phyloP scores from a whole-genome alignment of 2,888 invertebrate genomes.

The Xiphydria camelus region DNA sequence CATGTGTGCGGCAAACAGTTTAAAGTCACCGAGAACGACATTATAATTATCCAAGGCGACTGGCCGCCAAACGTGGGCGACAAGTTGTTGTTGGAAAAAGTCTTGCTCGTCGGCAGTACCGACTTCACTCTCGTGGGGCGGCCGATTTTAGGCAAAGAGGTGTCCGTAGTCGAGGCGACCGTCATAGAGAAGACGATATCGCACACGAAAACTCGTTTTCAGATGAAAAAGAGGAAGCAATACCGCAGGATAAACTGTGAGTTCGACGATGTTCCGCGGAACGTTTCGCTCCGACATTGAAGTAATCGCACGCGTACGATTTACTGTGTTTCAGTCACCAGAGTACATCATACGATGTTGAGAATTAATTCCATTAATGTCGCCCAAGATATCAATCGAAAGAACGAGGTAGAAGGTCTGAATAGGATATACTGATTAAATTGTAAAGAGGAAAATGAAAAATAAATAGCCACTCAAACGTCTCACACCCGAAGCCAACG shows the following conservation, averaged over 20 bases:
- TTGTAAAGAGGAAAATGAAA: neutral
- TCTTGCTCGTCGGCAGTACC: conserved; percentile 74
- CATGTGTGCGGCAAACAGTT: conserved; percentile 82
- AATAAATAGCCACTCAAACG: too few species aligned
- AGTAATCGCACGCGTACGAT: too few species aligned
- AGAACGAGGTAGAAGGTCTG: conserved; percentile 55
- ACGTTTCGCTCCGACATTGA: too few species aligned
- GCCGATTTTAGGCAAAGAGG: conserved; percentile 74
- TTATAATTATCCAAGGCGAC: conserved; percentile 78
- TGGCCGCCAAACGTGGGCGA: conserved; percentile 85
- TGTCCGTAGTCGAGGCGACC: conserved; percentile 78
- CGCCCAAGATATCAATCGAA: conserved; percentile 62
- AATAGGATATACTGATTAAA: conserved; percentile 46
- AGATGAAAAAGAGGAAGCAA: conserved; percentile 77
- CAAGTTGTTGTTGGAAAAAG: conserved; percentile 79
- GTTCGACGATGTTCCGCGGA: too few species aligned
- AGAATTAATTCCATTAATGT: conserved; percentile 76
- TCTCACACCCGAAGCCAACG: too few species aligned
- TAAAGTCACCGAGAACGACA: conserved; percentile 83
- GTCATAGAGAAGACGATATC: conserved; percentile 82
- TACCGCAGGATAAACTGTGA: conserved; percentile 74
- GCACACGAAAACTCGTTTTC: conserved; percentile 77
- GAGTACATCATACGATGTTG: conserved; percentile 72
- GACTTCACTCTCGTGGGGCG: conserved; percentile 83
- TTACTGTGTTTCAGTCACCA: conserved; percentile 61